Evolutionary conservation across 1,140 invertebrate species (phyloP), one percentile per base, ranked within the genome.

Genomic region (Trinorchestia longiramus): DNA sequence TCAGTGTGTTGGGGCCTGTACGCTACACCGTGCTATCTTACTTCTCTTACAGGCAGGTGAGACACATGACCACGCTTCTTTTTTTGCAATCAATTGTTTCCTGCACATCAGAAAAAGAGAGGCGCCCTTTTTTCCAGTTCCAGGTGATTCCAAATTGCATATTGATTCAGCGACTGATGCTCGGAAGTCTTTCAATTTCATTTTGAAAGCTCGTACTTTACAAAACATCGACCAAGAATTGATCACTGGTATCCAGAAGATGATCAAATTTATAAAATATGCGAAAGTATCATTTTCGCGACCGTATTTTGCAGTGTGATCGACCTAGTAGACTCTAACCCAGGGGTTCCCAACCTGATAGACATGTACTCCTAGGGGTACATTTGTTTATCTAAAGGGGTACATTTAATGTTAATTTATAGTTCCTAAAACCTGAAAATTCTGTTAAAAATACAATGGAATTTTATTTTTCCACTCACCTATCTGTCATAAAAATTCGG

Each of bases 181-280:
- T 36, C 92, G 19, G 92, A 90, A 90, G 88, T 90, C 88, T 90
- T n/a, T n/a, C n/a, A n/a, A n/a, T n/a, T n/a, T n/a, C n/a, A n/a
- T n/a, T n/a, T n/a, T n/a, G n/a, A n/a, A 90, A 42, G 11, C 88
- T 28, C 42, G 19, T 41, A 28, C 88, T 90, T 41, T 90, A 19
- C 88, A 28, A 41, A 90, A 90, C 88, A 90, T 42, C 88, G 42
- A 90, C 41, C 88, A 90, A 41, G 88, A 90, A 41, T 90, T 90
- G 23, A 23, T 90, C 11, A 42, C 42, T 90, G 41, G 42, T 90
- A 23, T 90, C 88, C 88, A 90, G 88, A 90, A 77, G 62, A 77
- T 94, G 43, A 40, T 90, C 23, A n/a, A n/a, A n/a, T n/a, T n/a
- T n/a, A 41, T 90, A 90, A 42, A 90, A 90, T 28, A 90, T 41